phyloP scores from a whole-genome alignment of 2,797 vertebrate species.

The Bucorvus abyssinicus region DNA sequence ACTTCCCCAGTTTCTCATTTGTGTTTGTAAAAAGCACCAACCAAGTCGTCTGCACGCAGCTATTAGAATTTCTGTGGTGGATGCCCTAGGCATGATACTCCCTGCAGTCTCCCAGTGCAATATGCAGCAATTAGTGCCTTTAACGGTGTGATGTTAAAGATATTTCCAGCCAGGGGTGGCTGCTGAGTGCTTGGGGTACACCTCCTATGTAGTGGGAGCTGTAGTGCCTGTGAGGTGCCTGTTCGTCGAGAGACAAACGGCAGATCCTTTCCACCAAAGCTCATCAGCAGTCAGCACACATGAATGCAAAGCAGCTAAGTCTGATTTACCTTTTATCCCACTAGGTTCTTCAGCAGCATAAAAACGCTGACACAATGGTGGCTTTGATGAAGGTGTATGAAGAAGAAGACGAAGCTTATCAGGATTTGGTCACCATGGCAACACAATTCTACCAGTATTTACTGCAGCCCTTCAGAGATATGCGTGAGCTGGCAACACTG shows the following conservation, averaged over 20 bases:
- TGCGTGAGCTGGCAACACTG: slow-evolving; percentile 90
- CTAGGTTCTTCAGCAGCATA: slow-evolving; percentile 86
- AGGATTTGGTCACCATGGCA: slow-evolving; percentile 86
- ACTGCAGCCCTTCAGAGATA: slow-evolving; percentile 92
- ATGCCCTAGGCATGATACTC: neutral
- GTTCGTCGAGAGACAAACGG: neutral
- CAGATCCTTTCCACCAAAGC: neutral
- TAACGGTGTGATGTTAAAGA: neutral
- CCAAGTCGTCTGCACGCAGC: neutral
- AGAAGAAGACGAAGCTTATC: slow-evolving; percentile 88
- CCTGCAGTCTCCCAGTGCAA: neutral
- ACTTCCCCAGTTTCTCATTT: neutral
- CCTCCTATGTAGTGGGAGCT: neutral
- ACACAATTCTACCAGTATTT: slow-evolving; percentile 93
- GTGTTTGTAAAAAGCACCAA: neutral
- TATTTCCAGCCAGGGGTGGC: neutral
- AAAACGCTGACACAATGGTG: slow-evolving; percentile 82
- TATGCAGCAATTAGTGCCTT: neutral
- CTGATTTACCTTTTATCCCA: slow-evolving; percentile 46
- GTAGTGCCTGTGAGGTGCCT: neutral
- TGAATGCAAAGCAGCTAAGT: neutral
- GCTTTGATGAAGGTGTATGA: slow-evolving; percentile 86
- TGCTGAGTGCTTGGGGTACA: neutral
- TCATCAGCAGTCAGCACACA: neutral
- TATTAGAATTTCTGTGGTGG: neutral